A percentile compares a stretch with the other conserved stretches of the same genome.
Evolutionary conservation across 2,888 invertebrate genomes (phyloP).

Genomic region (Lymantria dispar): DNA sequence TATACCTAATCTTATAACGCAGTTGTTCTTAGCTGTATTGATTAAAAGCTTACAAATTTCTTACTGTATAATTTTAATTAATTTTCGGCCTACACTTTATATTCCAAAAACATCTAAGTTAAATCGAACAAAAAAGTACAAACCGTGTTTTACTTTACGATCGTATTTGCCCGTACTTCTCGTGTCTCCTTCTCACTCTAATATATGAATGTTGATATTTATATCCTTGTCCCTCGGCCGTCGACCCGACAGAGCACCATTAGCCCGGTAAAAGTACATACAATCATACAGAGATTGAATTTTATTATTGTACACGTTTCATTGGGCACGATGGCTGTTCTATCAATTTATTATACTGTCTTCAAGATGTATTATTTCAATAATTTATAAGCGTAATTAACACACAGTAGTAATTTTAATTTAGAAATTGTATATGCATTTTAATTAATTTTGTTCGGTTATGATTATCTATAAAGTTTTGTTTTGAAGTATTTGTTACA

Average conservation of each 20-base stretch:
- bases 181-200: conserved; percentile 32
- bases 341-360: conserved; percentile 8
- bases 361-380: neutral
- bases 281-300: conserved; percentile 42
- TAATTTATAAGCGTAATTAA: neutral
- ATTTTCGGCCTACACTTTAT: conserved; percentile 34
- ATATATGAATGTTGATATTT: conserved; percentile 12
- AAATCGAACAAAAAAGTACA: conserved; percentile 57
- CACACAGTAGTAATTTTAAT: no score
- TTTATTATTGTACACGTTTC: conserved; percentile 40
- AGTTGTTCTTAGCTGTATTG: no score
- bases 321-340: conserved; percentile 33
- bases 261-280: conserved; percentile 50
- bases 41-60: conserved; percentile 4
- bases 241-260: conserved; percentile 57
- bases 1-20: no score
- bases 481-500: no score
- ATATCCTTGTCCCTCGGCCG: conserved; percentile 53
- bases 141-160: conserved; percentile 61
- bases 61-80: conserved; percentile 14
- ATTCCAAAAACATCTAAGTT: conserved; percentile 42
- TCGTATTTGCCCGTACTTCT: conserved; percentile 59
- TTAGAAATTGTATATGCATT: no score
- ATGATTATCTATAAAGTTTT: no score
- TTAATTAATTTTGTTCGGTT: no score